A percentile compares a stretch with the other conserved stretches of the same genome.
These are phyloP conservation scores for Antitype chi DNA, from an alignment of 2,888 invertebrate species.

Conservation along the genomic window DNA sequence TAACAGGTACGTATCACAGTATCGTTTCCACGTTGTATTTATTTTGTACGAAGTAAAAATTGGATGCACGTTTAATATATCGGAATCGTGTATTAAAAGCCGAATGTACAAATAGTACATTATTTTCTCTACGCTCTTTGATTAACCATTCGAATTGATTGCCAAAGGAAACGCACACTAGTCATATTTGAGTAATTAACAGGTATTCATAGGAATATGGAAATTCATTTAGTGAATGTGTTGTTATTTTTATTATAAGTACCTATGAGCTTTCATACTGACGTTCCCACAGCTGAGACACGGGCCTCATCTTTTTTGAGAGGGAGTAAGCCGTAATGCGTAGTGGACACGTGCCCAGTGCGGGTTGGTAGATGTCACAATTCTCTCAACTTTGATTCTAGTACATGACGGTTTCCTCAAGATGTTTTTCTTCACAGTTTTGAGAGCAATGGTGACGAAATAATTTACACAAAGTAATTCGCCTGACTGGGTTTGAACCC, in stretches of 20 bases:
- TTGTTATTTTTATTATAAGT: neutral
- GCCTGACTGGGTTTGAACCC: too few relatives aligned
- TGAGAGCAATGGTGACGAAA: too few relatives aligned
- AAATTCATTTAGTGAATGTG: neutral
- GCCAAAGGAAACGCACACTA: slow-evolving; percentile 45
- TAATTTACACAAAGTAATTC: too few relatives aligned
- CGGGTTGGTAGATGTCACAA: too few relatives aligned
- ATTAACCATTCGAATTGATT: slow-evolving; percentile 56
- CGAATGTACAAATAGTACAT: slow-evolving; percentile 35
- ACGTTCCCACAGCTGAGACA: too few relatives aligned
- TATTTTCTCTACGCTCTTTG: slow-evolving; percentile 54
- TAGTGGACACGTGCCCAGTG: too few relatives aligned
- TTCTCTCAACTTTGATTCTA: too few relatives aligned
- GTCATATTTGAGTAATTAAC: slow-evolving; percentile 53
- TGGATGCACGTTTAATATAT: slow-evolving; percentile 36
- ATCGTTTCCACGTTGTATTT: slow-evolving; percentile 38
- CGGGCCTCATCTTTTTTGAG: too few relatives aligned
- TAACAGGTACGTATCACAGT: slow-evolving; percentile 20
- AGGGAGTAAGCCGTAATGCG: too few relatives aligned
- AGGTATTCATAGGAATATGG: slow-evolving; percentile 9
- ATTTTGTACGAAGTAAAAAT: slow-evolving; percentile 38
- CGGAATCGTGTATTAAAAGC: slow-evolving; percentile 44
- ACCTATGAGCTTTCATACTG: neutral
- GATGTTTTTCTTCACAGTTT: too few relatives aligned
- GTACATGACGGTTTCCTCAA: too few relatives aligned